A percentile compares a stretch with the other conserved stretches of the same genome.
Evolutionary conservation across 2,888 invertebrate species (phyloP).

Genomic region (Drosophila macrospina): DNA sequence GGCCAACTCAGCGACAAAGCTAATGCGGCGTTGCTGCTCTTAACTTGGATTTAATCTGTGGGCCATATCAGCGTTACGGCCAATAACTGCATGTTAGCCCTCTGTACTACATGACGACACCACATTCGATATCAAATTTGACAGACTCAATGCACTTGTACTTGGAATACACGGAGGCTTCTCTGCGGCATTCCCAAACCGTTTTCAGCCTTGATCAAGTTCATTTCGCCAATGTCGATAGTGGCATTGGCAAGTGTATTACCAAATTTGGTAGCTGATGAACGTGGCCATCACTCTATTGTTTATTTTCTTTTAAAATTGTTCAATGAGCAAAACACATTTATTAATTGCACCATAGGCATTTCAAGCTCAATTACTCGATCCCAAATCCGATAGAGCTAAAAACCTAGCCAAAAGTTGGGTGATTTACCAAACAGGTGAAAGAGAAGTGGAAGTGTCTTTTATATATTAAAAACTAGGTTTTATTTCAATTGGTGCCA

Average conservation of each 20-base stretch:
- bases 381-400: neutral
- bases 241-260: conserved; percentile 34
- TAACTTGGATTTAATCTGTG: conserved; percentile 24
- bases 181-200: neutral
- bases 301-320: conserved; percentile 33
- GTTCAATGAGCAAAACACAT: conserved; percentile 35
- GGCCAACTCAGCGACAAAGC: conserved; percentile 37
- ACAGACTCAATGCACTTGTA: neutral
- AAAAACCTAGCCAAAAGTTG: too few species aligned
- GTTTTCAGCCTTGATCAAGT: conserved; percentile 35
- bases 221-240: conserved; percentile 16
- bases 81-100: neutral
- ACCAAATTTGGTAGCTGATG: conserved; percentile 27
- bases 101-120: neutral
- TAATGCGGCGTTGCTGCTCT: conserved; percentile 45
- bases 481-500: conserved; percentile 32
- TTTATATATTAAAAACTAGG: neutral
- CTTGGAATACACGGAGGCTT: neutral
- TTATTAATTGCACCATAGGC: neutral
- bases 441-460: neutral
- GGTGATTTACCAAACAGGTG: neutral
- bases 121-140: neutral
- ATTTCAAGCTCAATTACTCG: neutral
- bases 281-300: conserved; percentile 40
- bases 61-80: conserved; percentile 23